These are phyloP conservation scores for Cichlasoma orientale DNA, from an alignment of 2,797 vertebrate species.

Conservation along the genomic window DNA sequence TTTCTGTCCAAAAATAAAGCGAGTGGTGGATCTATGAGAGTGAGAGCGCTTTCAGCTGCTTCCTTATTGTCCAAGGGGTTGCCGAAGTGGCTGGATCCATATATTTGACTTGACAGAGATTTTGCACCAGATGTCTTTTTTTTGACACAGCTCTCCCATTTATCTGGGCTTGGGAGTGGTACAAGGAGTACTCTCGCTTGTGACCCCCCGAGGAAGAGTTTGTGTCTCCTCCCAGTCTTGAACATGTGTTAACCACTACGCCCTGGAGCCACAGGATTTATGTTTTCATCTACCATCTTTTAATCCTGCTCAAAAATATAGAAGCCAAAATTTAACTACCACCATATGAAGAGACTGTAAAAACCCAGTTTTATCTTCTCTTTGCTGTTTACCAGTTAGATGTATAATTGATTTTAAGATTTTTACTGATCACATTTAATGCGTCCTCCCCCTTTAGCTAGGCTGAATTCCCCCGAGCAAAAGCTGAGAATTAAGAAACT, in stretches of 20 bases:
- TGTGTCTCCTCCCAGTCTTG: background rate
- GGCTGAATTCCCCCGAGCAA: conserved; percentile 18
- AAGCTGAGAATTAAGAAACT: conserved; percentile 14
- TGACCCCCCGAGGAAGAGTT: background rate
- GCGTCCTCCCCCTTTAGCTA: background rate
- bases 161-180: background rate
- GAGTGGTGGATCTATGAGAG: background rate
- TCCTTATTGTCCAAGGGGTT: background rate
- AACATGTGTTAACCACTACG: background rate
- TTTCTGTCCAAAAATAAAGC: conserved; percentile 27
- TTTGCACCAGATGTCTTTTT: background rate
- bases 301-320: conserved; percentile 40
- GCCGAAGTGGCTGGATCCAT: background rate
- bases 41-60: background rate
- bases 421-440: conserved; percentile 48
- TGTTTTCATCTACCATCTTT: conserved; percentile 45
- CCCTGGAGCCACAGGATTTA: background rate
- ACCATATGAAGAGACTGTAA: conserved; percentile 37
- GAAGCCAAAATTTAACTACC: conserved; percentile 29
- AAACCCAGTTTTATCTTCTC: conserved; percentile 47
- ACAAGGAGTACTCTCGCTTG: background rate
- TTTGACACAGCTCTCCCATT: background rate
- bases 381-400: conserved; percentile 44
- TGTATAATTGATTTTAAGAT: conserved; percentile 63
- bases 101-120: conserved; percentile 3